Conservation (phyloP, 2,888 invertebrate species). For the Flexamia atlantica region DNA sequence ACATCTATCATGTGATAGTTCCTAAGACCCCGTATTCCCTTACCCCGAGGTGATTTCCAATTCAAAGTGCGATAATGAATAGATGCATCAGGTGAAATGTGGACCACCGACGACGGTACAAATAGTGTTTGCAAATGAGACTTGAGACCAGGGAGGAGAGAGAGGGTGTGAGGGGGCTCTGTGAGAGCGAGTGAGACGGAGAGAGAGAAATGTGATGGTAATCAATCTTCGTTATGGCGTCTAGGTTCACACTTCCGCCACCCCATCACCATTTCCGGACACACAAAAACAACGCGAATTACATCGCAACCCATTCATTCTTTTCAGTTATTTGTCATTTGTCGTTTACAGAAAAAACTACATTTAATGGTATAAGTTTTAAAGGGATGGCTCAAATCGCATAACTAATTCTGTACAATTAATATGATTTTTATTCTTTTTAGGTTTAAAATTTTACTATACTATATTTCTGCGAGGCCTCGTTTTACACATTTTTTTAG, state of each 20-base stretch:
- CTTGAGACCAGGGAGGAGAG: not conserved
- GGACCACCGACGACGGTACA: slow-evolving; percentile 49
- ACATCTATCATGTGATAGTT: slow-evolving; percentile 12
- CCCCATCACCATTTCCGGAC: slow-evolving; percentile 14
- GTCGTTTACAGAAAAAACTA: not conserved
- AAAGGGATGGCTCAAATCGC: no score
- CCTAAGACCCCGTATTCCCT: slow-evolving; percentile 4
- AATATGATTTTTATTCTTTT: no score
- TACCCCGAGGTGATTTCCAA: slow-evolving; percentile 31
- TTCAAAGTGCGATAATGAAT: slow-evolving; percentile 50
- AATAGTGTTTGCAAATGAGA: slow-evolving; percentile 54
- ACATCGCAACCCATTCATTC: not conserved
- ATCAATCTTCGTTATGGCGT: slow-evolving; percentile 54
- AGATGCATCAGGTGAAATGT: slow-evolving; percentile 55
- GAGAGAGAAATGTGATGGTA: slow-evolving; percentile 35
- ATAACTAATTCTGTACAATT: no score
- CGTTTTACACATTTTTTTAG: no score
- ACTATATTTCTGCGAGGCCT: no score
- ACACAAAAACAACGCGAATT: slow-evolving; percentile 41
- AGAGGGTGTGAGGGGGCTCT: not conserved
- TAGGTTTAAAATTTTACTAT: no score
- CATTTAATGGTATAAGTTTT: no score
- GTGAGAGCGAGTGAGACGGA: not conserved
- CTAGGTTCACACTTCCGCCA: slow-evolving; percentile 41
- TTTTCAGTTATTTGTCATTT: slow-evolving; percentile 14